These are phyloP conservation scores for Aphelocoma coerulescens DNA, from an alignment of 2,113 vertebrate genomes.

Conservation along the genomic window DNA sequence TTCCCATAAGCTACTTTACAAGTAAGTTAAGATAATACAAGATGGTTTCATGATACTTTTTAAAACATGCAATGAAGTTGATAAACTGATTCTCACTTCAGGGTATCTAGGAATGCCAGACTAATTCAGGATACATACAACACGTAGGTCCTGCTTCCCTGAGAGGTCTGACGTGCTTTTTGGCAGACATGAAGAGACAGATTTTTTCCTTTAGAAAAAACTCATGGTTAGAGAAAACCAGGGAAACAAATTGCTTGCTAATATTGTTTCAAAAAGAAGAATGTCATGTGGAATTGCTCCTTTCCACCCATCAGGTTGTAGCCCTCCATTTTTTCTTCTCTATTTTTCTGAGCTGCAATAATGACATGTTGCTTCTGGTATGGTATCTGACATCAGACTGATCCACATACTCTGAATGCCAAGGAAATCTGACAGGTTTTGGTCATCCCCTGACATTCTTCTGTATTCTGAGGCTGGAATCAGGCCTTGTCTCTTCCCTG, in stretches of 20 bases:
- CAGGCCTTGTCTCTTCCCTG: neutral
- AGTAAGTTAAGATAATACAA: neutral
- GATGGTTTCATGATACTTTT: neutral
- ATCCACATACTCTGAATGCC: neutral
- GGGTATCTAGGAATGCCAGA: neutral
- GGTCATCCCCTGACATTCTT: neutral
- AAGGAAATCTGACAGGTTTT: neutral
- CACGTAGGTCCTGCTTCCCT: neutral
- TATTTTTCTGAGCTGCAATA: neutral
- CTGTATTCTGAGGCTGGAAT: neutral
- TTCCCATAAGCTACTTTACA: neutral
- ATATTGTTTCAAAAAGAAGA: neutral
- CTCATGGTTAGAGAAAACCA: neutral
- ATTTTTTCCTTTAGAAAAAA: neutral
- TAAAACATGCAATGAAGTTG: neutral
- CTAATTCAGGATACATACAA: neutral
- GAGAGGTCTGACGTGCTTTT: neutral
- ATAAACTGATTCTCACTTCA: neutral
- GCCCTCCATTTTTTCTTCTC: neutral
- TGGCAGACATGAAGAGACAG: neutral
- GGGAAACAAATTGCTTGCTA: neutral
- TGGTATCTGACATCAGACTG: neutral
- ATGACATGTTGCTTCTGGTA: neutral
- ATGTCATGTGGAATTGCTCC: neutral
- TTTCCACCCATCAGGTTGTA: neutral